Percentiles rank a stretch among this genome's conserved stretches.
Conservation (phyloP, 2,113 vertebrate species). For the Apaloderma vittatum region DNA sequence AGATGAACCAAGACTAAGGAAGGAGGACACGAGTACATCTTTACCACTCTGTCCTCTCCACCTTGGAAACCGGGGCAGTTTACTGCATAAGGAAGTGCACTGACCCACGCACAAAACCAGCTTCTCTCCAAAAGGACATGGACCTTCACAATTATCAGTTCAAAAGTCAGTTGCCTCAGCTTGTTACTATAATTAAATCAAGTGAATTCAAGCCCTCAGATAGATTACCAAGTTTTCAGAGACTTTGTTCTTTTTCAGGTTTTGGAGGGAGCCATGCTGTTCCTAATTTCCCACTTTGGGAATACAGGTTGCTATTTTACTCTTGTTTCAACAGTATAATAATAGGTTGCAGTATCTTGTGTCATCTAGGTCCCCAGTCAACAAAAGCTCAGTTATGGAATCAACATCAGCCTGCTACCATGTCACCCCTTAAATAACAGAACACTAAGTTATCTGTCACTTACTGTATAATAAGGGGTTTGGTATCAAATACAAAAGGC, state of each 20-base stretch:
- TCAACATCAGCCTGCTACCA: neutral
- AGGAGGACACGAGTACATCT: neutral
- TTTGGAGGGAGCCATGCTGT: neutral
- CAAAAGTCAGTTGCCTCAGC: neutral
- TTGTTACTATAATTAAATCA: neutral
- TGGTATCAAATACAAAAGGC: conserved; percentile 92
- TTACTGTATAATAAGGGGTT: conserved; percentile 95
- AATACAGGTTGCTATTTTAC: neutral
- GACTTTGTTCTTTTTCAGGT: neutral
- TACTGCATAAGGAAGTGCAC: neutral
- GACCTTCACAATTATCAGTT: neutral
- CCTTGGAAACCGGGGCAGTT: neutral
- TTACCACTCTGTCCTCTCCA: neutral
- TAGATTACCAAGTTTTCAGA: neutral
- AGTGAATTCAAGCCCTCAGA: neutral
- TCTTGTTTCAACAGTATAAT: neutral
- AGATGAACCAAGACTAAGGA: neutral
- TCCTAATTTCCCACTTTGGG: neutral
- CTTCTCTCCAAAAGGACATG: neutral
- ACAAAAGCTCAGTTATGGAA: neutral
- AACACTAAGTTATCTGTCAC: conserved; percentile 62
- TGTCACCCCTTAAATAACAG: neutral
- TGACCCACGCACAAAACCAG: neutral
- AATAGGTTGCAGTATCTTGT: neutral
- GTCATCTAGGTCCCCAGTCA: neutral